Conservation (phyloP, 2,113 vertebrate species). For the Embiotoca jacksoni region DNA sequence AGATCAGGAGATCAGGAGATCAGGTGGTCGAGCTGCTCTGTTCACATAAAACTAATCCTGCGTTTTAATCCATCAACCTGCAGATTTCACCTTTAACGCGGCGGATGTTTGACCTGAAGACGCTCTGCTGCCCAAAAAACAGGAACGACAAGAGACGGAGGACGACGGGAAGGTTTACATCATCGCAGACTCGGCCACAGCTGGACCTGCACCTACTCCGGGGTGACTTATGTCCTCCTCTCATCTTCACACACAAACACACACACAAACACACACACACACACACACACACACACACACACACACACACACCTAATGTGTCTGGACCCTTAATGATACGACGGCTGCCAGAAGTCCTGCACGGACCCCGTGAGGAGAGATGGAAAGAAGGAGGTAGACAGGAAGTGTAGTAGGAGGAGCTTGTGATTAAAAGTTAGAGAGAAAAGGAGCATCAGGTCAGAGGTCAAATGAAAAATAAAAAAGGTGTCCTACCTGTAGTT, state of each 20-base stretch:
- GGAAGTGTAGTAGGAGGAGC: background rate
- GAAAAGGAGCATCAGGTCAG: background rate
- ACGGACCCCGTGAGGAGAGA: conserved; percentile 54
- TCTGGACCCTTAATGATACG: conserved; percentile 75
- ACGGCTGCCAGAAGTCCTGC: conserved; percentile 65
- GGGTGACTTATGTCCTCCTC: conserved; percentile 74
- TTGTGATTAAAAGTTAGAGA: background rate
- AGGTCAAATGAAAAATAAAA: background rate
- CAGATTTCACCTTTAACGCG: conserved; percentile 34
- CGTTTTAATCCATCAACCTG: too few relatives aligned
- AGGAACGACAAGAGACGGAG: conserved; percentile 25
- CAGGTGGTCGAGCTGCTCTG: too few relatives aligned
- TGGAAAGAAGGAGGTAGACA: conserved; percentile 46
- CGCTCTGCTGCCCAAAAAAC: conserved; percentile 11
- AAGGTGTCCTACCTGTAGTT: conserved; percentile 92
- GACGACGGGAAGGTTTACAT: conserved; percentile 54
- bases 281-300: background rate
- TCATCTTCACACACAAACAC: background rate
- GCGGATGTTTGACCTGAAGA: conserved; percentile 36
- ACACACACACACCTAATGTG: conserved; percentile 43
- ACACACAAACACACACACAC: too few relatives aligned
- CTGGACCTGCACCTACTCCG: conserved; percentile 72
- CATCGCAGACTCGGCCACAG: conserved; percentile 73
- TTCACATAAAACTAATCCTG: too few relatives aligned
- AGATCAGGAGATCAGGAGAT: too few relatives aligned